Evolutionary conservation across 1,140 invertebrate species (phyloP), one percentile per base, ranked within the genome.

Genomic region (Papilio aristodemus): DNA sequence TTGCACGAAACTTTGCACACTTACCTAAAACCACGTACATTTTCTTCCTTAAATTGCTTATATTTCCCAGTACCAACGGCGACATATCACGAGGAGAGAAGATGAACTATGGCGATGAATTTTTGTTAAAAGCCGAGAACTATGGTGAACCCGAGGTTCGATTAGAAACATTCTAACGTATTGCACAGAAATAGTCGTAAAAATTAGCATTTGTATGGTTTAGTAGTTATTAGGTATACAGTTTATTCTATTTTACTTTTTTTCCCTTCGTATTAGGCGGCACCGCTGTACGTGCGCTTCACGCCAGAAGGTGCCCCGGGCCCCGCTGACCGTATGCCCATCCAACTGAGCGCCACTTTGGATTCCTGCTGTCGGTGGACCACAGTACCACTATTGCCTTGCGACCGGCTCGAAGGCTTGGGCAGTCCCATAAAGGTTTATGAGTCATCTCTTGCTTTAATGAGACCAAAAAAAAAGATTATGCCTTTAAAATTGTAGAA

Each of bases 21-120:
- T n/a, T n/a, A n/a, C n/a, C n/a, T n/a, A 43, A n/a, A 4, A 43
- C 41, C 4, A 11, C 11, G 22, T 43, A 14, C 32, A 22, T 58
- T 58, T 32, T 6, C 6, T 3, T 32, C 6, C 6, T 32, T 32
- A 6, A 32, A 6, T 32, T 32, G 27, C 27, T 32, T 63, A 63
- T 54, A 43, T 17, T 62, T 70, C 76, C 0, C 72, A 91, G 89
- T 71, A 70, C 81, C 37, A 62, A 69, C 5, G 79, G 85, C 66
- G 78, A 86, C 73, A 75, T 50, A 67, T 50, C 78, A 22, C 76
- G 73, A 43, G 89, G 86, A 0, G 77, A 77, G 50, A 87, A 90
- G 81, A 75, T 91, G 76, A 86, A 87, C 58, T 91, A 88, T 68
- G 86, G 86, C 8, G 86, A 91, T 38, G 87, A 90, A 73, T 91